Percentiles rank a stretch among this genome's conserved stretches.
phyloP scores from a whole-genome alignment of 2,797 vertebrate species.

The Schizopygopsis pylzovi region DNA sequence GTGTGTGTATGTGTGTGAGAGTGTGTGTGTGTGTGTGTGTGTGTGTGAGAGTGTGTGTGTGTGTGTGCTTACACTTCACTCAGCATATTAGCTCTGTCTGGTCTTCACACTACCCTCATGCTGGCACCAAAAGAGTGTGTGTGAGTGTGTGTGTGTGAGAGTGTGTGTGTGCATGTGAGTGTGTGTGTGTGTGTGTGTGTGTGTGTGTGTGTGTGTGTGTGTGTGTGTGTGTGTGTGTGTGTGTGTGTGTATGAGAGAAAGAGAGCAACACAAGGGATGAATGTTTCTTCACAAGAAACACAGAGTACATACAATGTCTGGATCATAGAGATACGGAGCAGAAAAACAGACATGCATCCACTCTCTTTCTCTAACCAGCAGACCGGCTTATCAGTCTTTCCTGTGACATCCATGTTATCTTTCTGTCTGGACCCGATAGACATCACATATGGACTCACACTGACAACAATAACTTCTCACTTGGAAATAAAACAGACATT shows the following conservation, averaged over 20 bases:
- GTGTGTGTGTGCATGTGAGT: background rate
- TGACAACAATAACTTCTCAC: constrained; percentile 24
- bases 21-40: constrained; percentile 41
- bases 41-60: constrained; percentile 35
- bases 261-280: background rate
- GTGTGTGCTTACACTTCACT: constrained; percentile 79
- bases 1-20: constrained; percentile 35
- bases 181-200: constrained; percentile 48
- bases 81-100: constrained; percentile 76
- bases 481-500: constrained; percentile 8
- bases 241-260: constrained; percentile 20
- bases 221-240: constrained; percentile 48
- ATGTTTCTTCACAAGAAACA: constrained; percentile 31
- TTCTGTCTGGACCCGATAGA: constrained; percentile 67
- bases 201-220: constrained; percentile 43
- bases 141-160: constrained; percentile 42
- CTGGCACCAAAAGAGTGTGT: constrained; percentile 68
- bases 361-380: constrained; percentile 43
- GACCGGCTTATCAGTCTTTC: constrained; percentile 71
- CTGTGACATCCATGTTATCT: constrained; percentile 61
- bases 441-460: constrained; percentile 49
- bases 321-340: constrained; percentile 22
- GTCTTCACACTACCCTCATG: constrained; percentile 74
- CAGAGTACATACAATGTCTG: constrained; percentile 4
- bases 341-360: constrained; percentile 30